Conservation (phyloP, 2,113 vertebrate genomes). For the Mellivora capensis region DNA sequence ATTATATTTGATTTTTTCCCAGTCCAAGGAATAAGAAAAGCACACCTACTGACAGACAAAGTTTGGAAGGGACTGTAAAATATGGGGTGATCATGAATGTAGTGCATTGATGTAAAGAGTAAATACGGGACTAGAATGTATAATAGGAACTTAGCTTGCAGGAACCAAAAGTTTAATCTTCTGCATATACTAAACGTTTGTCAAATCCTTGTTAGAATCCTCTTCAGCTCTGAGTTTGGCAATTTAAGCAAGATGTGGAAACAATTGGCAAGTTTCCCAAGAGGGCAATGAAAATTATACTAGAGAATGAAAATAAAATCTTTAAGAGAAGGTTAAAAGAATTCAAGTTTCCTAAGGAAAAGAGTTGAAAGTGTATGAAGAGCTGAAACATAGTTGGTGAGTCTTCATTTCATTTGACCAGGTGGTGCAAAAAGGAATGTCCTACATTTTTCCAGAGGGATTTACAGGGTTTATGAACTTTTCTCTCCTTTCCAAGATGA, state of each 20-base stretch:
- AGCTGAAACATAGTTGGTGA: background rate
- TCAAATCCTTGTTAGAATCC: background rate
- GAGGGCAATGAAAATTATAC: background rate
- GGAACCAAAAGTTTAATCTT: background rate
- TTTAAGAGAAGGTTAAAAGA: conserved; percentile 2
- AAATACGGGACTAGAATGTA: background rate
- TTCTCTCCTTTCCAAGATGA: background rate
- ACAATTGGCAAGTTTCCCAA: background rate
- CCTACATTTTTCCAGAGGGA: background rate
- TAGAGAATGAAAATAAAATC: conserved; percentile 26
- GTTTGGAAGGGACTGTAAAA: background rate
- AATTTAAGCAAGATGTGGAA: conserved; percentile 15
- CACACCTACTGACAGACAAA: background rate
- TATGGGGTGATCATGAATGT: background rate
- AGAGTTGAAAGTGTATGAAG: background rate
- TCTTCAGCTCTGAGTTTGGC: conserved; percentile 30
- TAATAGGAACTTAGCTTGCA: background rate
- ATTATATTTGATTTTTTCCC: background rate
- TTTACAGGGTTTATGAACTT: background rate
- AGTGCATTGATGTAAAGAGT: background rate
- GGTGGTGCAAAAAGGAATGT: background rate
- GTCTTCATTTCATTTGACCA: background rate
- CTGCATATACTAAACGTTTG: background rate
- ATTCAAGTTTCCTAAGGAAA: background rate
- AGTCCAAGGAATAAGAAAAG: background rate